These are phyloP conservation scores for Scylla paramamosain DNA, from an alignment of 1,140 invertebrate genomes.

Conservation along the genomic window DNA sequence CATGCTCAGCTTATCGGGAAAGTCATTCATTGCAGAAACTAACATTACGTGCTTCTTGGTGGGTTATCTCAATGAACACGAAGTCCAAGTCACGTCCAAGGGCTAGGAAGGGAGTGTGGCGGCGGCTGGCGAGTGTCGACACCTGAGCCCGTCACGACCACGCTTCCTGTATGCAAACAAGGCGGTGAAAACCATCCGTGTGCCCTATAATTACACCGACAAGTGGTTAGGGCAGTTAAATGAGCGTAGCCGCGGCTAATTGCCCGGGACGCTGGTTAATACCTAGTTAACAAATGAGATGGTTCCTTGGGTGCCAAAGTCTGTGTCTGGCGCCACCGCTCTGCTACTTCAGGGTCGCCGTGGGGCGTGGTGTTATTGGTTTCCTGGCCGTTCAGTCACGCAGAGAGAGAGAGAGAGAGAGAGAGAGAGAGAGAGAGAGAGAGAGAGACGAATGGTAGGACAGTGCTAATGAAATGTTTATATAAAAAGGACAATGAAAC, in stretches of 20 bases:
- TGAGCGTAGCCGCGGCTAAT: conserved; percentile 56
- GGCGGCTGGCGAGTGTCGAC: background rate
- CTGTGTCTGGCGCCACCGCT: conserved; percentile 17
- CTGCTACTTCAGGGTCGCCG: background rate
- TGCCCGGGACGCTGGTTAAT: conserved; percentile 43
- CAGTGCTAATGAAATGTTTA: no score
- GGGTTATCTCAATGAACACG: background rate
- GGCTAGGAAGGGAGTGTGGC: background rate
- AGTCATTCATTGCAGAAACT: background rate
- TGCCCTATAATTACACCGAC: conserved; percentile 58
- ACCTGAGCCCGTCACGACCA: background rate
- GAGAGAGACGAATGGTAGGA: background rate
- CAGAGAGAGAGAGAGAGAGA: conserved; percentile 12
- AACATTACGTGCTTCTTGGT: background rate
- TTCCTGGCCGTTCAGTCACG: no score
- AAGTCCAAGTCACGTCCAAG: background rate
- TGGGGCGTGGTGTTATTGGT: no score
- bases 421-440: conserved; percentile 32
- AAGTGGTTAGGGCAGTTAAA: conserved; percentile 62
- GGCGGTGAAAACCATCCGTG: conserved; percentile 47
- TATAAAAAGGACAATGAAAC: no score
- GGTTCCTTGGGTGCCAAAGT: conserved; percentile 42
- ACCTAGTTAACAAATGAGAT: conserved; percentile 62
- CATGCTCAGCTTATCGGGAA: background rate
- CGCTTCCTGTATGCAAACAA: conserved; percentile 61